Evolutionary conservation across 2,888 invertebrate species (phyloP), one percentile per base, ranked within the genome.

Genomic region (Leucozona laternaria): DNA sequence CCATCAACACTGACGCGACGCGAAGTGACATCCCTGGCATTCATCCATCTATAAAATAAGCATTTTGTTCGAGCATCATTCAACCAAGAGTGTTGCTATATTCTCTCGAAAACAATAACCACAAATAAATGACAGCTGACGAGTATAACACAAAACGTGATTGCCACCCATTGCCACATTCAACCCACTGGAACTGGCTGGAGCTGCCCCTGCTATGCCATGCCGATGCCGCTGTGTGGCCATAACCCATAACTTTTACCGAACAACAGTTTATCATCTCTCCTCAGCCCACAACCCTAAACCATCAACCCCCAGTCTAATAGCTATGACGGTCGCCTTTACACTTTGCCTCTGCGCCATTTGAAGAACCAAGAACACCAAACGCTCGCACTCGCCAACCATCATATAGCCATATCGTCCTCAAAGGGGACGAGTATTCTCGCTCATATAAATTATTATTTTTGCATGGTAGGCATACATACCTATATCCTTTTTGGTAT

Each of bases 381-480:
- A 10, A 31, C 53, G 45, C 45, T 45, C 45, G 10, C 45, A 17
- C 17, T 17, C 8, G 45, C 17, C 4, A 0, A 5, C 31, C 31
- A n/a, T n/a, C n/a, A n/a, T n/a, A n/a, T 31, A 6, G 31, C 31
- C 10, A 3, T 17, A 45, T 10, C 45, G 17, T 17, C n/a, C 7
- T 43, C 43, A 43, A 43, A 43, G n/a, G 43, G 2, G 17, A 13
- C 20, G 40, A 48, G 48, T 45, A 4, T 7, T 0, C 4, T 4
- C 31, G 60, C 57, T 64, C 79, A 71, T 79, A 83, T 75, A 75
- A 82, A 79, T 82, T 75, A 79, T 79, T 86, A 75, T 82, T 86
- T 86, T 82, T 50, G 37, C 75, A 75, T 71, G 58, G 53, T 53
- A 68, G 68, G 68, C 68, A 68, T 68, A 70, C 48, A 82, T 75